Evolutionary conservation across 2,888 invertebrate genomes (phyloP).

Genomic region (Syrista parreyssii): DNA sequence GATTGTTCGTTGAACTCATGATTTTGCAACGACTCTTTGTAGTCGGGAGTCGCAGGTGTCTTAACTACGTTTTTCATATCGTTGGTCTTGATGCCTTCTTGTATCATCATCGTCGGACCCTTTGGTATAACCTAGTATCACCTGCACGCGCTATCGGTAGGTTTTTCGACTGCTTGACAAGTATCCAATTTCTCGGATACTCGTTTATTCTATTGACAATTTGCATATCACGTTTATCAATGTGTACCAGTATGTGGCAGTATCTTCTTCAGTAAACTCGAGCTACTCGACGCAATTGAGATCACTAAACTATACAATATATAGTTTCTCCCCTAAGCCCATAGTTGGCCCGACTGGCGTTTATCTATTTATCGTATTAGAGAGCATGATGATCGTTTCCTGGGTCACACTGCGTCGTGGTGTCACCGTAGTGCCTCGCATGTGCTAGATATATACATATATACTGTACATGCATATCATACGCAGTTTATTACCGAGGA

Average conservation of each 20-base stretch:
- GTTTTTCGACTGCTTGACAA: not conserved
- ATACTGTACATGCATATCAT: not conserved
- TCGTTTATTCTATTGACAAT: not conserved
- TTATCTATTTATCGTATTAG: conserved; percentile 38
- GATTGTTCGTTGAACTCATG: not conserved
- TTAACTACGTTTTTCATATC: not conserved
- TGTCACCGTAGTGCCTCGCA: not conserved
- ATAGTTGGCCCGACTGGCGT: not conserved
- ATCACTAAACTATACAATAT: conserved; percentile 4
- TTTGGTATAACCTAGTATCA: not conserved
- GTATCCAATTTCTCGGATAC: not conserved
- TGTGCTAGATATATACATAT: not conserved
- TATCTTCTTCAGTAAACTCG: not conserved
- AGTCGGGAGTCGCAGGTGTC: not conserved
- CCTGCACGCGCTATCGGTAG: too few relatives aligned
- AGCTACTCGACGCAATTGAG: not conserved
- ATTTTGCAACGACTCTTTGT: not conserved
- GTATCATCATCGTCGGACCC: not conserved
- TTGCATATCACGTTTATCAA: not conserved
- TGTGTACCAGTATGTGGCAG: not conserved
- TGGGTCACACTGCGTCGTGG: conserved; percentile 28
- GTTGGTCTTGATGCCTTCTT: not conserved
- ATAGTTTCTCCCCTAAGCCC: conserved; percentile 2
- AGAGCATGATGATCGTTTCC: conserved; percentile 40
- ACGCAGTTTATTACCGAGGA: not conserved